A percentile compares a stretch with the other conserved stretches of the same genome.
phyloP scores from a whole-genome alignment of 2,113 vertebrate genomes.

The Fregetta grallaria region DNA sequence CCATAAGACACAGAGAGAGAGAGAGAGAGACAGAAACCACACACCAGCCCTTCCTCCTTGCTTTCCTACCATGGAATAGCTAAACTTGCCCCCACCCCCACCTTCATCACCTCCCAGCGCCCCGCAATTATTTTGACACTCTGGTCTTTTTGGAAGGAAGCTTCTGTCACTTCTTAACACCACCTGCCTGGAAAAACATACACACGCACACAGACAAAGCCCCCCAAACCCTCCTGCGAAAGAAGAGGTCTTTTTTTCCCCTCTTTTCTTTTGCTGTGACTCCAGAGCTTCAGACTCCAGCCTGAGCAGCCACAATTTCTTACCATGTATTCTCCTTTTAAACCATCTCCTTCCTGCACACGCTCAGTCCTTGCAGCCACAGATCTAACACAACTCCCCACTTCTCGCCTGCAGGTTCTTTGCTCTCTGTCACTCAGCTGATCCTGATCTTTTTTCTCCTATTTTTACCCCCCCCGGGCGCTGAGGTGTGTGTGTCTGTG shows the following conservation, averaged over 20 bases:
- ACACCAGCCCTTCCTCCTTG: slow-evolving; percentile 7
- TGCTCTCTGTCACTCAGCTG: slow-evolving; percentile 69
- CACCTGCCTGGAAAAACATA: neutral
- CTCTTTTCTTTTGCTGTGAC: neutral
- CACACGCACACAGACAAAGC: neutral
- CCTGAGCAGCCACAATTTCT: slow-evolving; percentile 34
- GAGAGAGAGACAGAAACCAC: slow-evolving; percentile 8
- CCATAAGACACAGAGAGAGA: slow-evolving; percentile 25
- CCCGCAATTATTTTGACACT: slow-evolving; percentile 14
- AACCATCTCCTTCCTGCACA: slow-evolving; percentile 58
- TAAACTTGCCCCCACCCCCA: slow-evolving; percentile 44
- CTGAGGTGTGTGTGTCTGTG: slow-evolving; percentile 19
- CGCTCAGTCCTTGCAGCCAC: slow-evolving; percentile 58
- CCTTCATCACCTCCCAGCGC: neutral
- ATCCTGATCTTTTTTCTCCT: slow-evolving; percentile 56
- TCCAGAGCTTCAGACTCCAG: slow-evolving; percentile 28
- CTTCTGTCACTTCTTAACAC: slow-evolving; percentile 29
- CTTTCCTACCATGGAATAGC: slow-evolving; percentile 39
- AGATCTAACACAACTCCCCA: slow-evolving; percentile 61
- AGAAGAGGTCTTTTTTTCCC: neutral
- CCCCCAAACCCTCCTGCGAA: neutral
- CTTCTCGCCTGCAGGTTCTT: slow-evolving; percentile 57
- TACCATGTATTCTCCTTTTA: slow-evolving; percentile 64
- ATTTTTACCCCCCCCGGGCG: neutral
- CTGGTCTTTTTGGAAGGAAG: slow-evolving; percentile 24